Evolutionary conservation across 1,140 invertebrate species (phyloP).

Genomic region (Chionoecetes opilio): DNA sequence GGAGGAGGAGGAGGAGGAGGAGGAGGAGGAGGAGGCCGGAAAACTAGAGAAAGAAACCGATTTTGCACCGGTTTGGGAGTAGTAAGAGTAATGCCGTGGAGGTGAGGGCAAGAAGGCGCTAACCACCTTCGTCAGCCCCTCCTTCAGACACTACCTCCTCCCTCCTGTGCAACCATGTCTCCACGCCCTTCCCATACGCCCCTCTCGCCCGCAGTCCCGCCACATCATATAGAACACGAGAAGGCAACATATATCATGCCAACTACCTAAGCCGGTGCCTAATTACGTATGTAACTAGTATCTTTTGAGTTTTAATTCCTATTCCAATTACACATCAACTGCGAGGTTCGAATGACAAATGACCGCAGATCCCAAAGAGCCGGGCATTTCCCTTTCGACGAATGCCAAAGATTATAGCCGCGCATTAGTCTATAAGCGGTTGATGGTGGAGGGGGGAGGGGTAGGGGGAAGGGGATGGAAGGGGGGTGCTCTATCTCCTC

Average conservation of each 20-base stretch:
- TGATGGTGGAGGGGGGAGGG: too few relatives aligned
- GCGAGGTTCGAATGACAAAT: conserved; percentile 61
- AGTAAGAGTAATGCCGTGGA: conserved; percentile 22
- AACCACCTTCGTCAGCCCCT: neutral
- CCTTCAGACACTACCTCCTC: neutral
- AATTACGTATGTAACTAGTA: conserved; percentile 63
- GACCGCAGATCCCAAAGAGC: neutral
- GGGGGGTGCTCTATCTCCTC: too few relatives aligned
- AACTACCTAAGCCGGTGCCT: conserved; percentile 64
- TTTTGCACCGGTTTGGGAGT: conserved; percentile 30
- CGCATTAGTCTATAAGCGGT: conserved; percentile 61
- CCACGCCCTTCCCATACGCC: neutral
- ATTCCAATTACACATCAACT: conserved; percentile 67
- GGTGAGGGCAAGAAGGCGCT: neutral
- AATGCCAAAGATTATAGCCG: conserved; percentile 63
- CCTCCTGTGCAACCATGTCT: neutral
- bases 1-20: neutral
- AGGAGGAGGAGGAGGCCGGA: neutral
- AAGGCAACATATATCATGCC: conserved; percentile 61
- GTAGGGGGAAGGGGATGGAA: too few relatives aligned
- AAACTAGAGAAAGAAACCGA: neutral
- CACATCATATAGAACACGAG: conserved; percentile 66
- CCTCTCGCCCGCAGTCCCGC: conserved; percentile 28
- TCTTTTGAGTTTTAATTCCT: conserved; percentile 69
- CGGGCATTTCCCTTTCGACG: conserved; percentile 60